These are phyloP conservation scores for Rosalia funebris DNA, from an alignment of 2,888 invertebrate species.

Conservation along the genomic window DNA sequence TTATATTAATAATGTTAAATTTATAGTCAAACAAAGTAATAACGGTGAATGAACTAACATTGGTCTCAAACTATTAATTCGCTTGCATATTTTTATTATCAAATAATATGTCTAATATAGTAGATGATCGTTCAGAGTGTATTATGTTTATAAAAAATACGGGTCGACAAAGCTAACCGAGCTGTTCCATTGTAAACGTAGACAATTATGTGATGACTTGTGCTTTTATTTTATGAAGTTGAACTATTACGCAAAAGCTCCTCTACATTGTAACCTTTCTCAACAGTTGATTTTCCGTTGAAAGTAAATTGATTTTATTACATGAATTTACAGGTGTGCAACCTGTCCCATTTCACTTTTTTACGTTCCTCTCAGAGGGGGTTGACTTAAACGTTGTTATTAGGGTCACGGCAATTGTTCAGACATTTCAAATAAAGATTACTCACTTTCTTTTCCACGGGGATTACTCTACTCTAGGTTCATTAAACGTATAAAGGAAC, in stretches of 20 bases:
- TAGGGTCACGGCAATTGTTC: conserved; percentile 29
- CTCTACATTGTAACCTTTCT: conserved; percentile 51
- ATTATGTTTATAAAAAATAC: conserved; percentile 19
- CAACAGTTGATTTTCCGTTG: conserved; percentile 58
- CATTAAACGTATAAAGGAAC: conserved; percentile 45
- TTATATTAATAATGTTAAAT: no score
- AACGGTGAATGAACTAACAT: no score
- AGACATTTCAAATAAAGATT: conserved; percentile 33
- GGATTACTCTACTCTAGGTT: conserved; percentile 45
- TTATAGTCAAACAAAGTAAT: no score
- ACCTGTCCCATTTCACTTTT: conserved; percentile 56
- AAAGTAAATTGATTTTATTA: conserved; percentile 57
- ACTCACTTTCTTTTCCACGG: conserved; percentile 48
- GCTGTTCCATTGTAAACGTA: conserved; percentile 44
- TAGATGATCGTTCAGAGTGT: not conserved
- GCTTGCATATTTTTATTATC: no score
- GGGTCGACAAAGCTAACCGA: conserved; percentile 45
- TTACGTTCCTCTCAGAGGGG: conserved; percentile 19
- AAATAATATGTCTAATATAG: not conserved
- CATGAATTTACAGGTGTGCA: conserved; percentile 58
- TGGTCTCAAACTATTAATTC: no score
- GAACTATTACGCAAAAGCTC: conserved; percentile 46
- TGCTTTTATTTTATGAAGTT: conserved; percentile 52
- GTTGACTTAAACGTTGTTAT: conserved; percentile 31
- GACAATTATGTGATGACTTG: conserved; percentile 55